These are phyloP conservation scores for Cassiopea andromeda DNA, from an alignment of 30 jellyfish, hydroid and myxozoan genomes.

Conservation along the genomic window DNA sequence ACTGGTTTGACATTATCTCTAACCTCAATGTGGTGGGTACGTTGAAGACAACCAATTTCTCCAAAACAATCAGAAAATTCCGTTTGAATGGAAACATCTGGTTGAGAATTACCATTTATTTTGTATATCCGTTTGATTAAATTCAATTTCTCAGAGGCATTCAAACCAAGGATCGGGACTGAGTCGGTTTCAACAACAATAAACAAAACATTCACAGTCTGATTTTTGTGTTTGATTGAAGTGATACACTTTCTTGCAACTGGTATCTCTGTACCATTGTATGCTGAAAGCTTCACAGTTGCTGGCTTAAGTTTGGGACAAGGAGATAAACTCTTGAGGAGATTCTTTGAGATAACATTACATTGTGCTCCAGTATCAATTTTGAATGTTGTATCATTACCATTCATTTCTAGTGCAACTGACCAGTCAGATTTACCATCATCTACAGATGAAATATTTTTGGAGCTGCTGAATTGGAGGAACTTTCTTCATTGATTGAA, in stretches of 20 bases:
- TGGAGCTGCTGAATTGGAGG: slow-evolving; percentile 34
- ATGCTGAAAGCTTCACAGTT: slow-evolving; percentile 53
- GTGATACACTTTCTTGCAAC: slow-evolving; percentile 55
- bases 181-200: slow-evolving; percentile 51
- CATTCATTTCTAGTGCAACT: too few relatives aligned
- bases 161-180: slow-evolving; percentile 65
- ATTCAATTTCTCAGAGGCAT: slow-evolving; percentile 40
- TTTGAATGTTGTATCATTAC: slow-evolving; percentile 25
- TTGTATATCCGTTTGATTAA: slow-evolving; percentile 51
- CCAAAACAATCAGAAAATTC: not conserved
- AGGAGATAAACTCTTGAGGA: slow-evolving; percentile 33
- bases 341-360: slow-evolving; percentile 26
- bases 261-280: slow-evolving; percentile 23
- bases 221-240: slow-evolving; percentile 30
- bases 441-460: slow-evolving; percentile 10
- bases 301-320: slow-evolving; percentile 56
- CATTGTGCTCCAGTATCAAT: slow-evolving; percentile 69
- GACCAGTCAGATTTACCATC: too few relatives aligned
- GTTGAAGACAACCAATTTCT: not conserved
- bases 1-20: not conserved
- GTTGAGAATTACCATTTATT: slow-evolving; percentile 18
- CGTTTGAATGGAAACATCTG: not conserved
- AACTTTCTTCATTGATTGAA: too few relatives aligned
- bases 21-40: not conserved
- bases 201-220: slow-evolving; percentile 12